These are phyloP conservation scores for Rhineura floridana DNA, from an alignment of 2,113 vertebrate genomes.

Conservation along the genomic window DNA sequence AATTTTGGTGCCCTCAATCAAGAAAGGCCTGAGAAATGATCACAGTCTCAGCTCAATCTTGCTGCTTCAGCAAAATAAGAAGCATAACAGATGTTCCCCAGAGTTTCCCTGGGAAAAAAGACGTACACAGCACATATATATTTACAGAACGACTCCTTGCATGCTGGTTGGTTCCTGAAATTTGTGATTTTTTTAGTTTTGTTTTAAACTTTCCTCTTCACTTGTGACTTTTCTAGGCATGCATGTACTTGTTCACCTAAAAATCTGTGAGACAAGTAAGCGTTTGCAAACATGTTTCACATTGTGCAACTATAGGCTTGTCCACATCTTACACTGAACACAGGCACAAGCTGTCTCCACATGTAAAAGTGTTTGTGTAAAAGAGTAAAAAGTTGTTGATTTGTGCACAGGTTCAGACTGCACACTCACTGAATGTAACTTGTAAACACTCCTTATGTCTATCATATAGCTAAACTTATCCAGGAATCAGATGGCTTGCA, in stretches of 20 bases:
- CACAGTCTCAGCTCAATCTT: not conserved
- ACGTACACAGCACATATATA: not conserved
- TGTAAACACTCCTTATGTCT: no score
- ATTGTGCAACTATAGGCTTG: not conserved
- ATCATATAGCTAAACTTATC: not conserved
- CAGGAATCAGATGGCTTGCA: not conserved
- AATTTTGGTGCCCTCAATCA: not conserved
- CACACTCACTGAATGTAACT: no score
- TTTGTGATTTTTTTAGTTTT: not conserved
- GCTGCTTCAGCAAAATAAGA: not conserved
- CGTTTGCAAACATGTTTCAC: not conserved
- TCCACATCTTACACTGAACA: no score
- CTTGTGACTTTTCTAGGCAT: not conserved
- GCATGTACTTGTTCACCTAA: not conserved
- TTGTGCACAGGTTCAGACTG: no score
- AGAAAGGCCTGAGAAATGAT: not conserved
- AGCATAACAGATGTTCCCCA: rapidly evolving
- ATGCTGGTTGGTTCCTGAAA: not conserved
- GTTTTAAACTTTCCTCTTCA: not conserved
- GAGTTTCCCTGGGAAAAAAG: not conserved
- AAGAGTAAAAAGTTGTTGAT: no score
- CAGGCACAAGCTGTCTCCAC: no score
- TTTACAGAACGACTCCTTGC: not conserved
- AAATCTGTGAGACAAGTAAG: not conserved
- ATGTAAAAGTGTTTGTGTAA: no score